These are phyloP conservation scores for Adelognathus sp. DNA, from an alignment of 2,888 invertebrate species.

Conservation along the genomic window DNA sequence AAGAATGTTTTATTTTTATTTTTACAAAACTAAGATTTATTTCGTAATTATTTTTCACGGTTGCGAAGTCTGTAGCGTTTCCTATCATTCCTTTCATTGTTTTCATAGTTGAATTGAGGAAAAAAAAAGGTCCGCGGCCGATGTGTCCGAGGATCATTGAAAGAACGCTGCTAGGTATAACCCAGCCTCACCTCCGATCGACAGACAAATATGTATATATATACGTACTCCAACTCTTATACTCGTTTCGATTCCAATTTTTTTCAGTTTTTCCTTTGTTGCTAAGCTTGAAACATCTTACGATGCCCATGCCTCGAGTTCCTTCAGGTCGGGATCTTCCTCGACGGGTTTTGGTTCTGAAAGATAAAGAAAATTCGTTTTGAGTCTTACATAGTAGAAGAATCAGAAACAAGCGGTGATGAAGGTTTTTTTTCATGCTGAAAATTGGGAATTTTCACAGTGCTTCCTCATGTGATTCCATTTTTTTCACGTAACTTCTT, in stretches of 20 bases:
- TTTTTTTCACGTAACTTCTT: no score
- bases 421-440: neutral
- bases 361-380: slow-evolving; percentile 67
- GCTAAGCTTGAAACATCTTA: slow-evolving; percentile 79
- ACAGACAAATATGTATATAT: slow-evolving; percentile 21
- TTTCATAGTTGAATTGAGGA: neutral
- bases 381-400: neutral
- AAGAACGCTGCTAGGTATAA: neutral
- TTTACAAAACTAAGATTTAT: neutral
- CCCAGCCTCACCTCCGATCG: neutral
- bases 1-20: neutral
- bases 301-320: slow-evolving; percentile 89
- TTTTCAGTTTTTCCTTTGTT: neutral
- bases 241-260: neutral
- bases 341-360: slow-evolving; percentile 83
- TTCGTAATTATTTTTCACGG: neutral
- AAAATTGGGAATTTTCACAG: no score
- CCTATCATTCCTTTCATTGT: neutral
- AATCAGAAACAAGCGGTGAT: no score
- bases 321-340: slow-evolving; percentile 89
- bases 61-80: neutral
- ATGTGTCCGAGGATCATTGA: slow-evolving; percentile 1
- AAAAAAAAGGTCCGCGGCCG: neutral
- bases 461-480: no score
- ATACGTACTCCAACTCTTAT: neutral